phyloP scores from a whole-genome alignment of 1,140 invertebrate species.

The Bombus impatiens region DNA sequence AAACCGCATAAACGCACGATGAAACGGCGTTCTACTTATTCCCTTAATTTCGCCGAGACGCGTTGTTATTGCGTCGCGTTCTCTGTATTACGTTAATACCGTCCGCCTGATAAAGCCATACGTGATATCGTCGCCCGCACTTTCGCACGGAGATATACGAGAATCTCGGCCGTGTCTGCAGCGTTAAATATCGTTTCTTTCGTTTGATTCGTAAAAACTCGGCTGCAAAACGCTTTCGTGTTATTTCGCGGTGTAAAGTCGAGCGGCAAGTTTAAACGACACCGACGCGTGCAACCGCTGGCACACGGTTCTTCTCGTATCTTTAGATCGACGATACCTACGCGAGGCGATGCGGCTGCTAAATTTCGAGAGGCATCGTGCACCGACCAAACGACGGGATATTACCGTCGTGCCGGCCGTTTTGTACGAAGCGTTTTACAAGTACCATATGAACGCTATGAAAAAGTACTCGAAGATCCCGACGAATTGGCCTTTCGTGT shows the following conservation, averaged over 20 bases:
- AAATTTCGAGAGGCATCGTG: slow-evolving; percentile 28
- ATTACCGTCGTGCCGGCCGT: not conserved
- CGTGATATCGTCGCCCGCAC: no score
- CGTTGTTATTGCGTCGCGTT: no score
- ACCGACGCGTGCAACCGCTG: not conserved
- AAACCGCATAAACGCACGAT: no score
- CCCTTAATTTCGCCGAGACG: no score
- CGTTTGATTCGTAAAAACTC: no score
- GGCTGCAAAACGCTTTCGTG: not conserved
- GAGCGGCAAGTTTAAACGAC: not conserved
- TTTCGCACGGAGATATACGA: no score
- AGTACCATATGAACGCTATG: not conserved
- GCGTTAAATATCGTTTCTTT: no score
- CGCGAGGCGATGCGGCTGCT: not conserved
- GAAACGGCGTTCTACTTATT: no score
- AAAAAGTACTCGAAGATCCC: slow-evolving; percentile 37
- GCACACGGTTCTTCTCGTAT: not conserved
- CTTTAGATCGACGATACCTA: not conserved
- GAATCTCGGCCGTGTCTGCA: no score
- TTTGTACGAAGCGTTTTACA: slow-evolving; percentile 25
- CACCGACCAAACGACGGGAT: not conserved
- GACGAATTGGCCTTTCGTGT: slow-evolving; percentile 7
- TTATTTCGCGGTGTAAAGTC: not conserved
- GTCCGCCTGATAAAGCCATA: no score
- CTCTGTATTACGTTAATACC: no score